Percentiles rank a stretch among this genome's conserved stretches.
Conservation (phyloP, 2,888 invertebrate species). For the Pseudolycoriella hygida region DNA sequence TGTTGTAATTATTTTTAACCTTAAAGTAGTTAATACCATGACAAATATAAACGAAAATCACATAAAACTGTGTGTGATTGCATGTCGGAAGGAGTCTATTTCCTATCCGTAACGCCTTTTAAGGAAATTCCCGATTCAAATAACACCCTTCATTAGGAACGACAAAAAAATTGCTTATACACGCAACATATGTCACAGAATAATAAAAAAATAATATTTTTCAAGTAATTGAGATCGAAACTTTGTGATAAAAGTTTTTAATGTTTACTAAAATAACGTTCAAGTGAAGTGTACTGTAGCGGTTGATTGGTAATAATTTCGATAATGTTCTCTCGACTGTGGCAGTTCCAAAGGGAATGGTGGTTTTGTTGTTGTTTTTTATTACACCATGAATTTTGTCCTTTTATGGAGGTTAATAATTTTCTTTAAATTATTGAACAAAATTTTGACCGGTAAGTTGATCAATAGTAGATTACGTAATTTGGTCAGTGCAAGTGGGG, state of each 20-base stretch:
- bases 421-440: too few species aligned
- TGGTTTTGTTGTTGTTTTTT: not conserved
- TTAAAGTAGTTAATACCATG: too few species aligned
- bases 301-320: too few species aligned
- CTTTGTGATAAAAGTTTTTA: conserved; percentile 2
- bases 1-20: too few species aligned
- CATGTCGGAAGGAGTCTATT: conserved; percentile 17
- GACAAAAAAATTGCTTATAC: conserved; percentile 6
- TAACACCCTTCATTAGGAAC: conserved; percentile 4
- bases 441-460: too few species aligned
- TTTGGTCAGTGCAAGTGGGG: too few species aligned
- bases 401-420: too few species aligned
- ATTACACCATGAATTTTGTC: not conserved
- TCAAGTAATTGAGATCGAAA: conserved; percentile 6
- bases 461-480: too few species aligned
- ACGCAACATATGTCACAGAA: conserved; percentile 10
- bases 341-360: not conserved
- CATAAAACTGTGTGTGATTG: conserved; percentile 7
- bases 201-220: conserved; percentile 7
- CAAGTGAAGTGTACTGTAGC: not conserved
- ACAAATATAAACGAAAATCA: too few species aligned
- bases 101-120: conserved; percentile 14
- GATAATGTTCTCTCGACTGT: too few species aligned
- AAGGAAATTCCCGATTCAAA: conserved; percentile 11
- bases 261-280: conserved; percentile 1